phyloP scores from a whole-genome alignment of 2,113 vertebrate genomes.

The Rhinoderma darwinii region DNA sequence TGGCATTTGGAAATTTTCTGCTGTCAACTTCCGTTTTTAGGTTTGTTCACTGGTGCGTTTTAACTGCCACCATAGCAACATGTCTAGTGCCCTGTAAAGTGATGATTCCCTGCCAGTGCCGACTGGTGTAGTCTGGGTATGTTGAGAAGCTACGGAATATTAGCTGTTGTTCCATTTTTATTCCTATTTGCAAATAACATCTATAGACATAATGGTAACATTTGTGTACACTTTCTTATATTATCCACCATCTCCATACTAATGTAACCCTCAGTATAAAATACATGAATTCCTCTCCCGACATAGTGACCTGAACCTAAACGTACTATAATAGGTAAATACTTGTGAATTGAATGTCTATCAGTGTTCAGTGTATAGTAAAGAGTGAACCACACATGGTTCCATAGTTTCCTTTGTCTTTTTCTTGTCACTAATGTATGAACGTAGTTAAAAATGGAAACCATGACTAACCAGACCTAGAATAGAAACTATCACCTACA shows the following conservation, averaged over 20 bases:
- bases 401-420: not conserved
- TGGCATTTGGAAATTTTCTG: not conserved
- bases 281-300: not conserved
- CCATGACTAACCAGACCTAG: not conserved
- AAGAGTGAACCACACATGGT: not conserved
- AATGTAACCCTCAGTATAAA: constrained; percentile 1
- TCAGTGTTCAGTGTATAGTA: not conserved
- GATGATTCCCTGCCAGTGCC: constrained; percentile 2
- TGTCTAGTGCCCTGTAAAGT: constrained; percentile 12
- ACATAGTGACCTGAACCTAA: not conserved
- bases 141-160: not conserved
- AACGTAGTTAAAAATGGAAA: not conserved
- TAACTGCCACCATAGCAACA: constrained; percentile 28
- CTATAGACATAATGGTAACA: not conserved
- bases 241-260: not conserved
- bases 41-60: not conserved
- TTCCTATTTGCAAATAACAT: not conserved
- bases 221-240: not conserved
- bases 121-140: not conserved
- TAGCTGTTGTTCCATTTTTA: not conserved
- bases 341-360: not conserved
- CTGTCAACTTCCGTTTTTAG: not conserved
- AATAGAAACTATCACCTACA: not conserved
- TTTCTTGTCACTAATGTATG: not conserved
- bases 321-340: not conserved